Evolutionary conservation across 2,797 vertebrate genomes (phyloP).

Genomic region (Erethizon dorsatum): DNA sequence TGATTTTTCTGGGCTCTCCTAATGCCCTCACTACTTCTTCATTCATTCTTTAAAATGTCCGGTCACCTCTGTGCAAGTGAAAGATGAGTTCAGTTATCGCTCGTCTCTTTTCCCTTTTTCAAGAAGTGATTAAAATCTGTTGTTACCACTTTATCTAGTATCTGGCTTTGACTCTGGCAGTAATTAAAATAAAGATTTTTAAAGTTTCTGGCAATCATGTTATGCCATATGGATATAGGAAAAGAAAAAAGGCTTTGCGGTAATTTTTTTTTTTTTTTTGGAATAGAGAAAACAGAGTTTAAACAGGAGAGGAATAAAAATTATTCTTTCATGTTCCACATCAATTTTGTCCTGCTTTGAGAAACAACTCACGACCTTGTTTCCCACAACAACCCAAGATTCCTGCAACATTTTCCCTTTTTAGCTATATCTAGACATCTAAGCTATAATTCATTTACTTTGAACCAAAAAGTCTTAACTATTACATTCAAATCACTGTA

Average conservation of each 20-base stretch:
- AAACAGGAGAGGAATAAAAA: not conserved
- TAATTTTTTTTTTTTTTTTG: constrained; percentile 59
- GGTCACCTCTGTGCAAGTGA: not conserved
- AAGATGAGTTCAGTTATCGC: not conserved
- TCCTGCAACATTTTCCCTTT: not conserved
- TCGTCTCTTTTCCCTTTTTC: not conserved
- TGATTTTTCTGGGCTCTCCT: not conserved
- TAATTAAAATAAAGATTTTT: constrained; percentile 45
- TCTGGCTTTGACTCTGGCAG: not conserved
- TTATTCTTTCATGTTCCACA: accelerated
- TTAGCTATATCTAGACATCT: not conserved
- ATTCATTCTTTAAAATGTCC: not conserved
- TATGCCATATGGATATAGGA: not conserved
- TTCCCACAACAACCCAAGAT: not conserved
- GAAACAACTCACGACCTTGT: not conserved
- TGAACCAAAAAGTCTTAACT: not conserved
- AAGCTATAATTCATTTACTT: not conserved
- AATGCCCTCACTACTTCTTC: not conserved
- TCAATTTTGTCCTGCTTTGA: not conserved
- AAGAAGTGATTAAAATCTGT: not conserved
- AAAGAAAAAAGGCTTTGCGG: not conserved
- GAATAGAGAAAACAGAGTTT: not conserved
- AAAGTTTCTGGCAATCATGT: not conserved
- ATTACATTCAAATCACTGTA: not conserved
- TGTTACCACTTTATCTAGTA: not conserved